phyloP scores from a whole-genome alignment of 2,797 vertebrate genomes.

The Eulemur albifrons region DNA sequence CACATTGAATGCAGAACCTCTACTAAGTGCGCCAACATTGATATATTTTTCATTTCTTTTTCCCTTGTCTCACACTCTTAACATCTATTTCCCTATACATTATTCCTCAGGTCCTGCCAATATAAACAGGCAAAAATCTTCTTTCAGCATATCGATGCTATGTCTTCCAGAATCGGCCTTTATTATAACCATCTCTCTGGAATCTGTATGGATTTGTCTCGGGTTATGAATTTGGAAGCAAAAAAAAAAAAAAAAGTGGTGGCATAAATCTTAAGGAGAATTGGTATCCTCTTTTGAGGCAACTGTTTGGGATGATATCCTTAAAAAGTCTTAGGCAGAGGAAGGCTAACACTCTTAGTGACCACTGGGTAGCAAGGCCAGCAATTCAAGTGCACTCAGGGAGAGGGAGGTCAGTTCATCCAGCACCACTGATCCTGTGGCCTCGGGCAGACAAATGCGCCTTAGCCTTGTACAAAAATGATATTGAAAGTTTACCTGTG shows the following conservation, averaged over 20 bases:
- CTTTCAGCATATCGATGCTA: not conserved
- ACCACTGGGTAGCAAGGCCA: not conserved
- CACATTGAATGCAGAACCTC: not conserved
- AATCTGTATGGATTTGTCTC: constrained; percentile 28
- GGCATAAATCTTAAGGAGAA: not conserved
- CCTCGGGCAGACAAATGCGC: not conserved
- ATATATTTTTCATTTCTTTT: not conserved
- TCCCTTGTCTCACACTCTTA: not conserved
- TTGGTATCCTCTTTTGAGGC: not conserved
- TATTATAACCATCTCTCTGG: not conserved
- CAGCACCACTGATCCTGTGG: not conserved
- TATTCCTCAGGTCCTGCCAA: not conserved
- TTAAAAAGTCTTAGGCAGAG: not conserved
- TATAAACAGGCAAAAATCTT: not conserved
- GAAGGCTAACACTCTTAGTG: not conserved
- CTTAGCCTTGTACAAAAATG: constrained; percentile 18
- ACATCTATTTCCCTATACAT: not conserved
- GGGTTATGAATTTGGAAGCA: not conserved
- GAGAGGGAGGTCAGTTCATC: not conserved
- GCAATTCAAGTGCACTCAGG: not conserved
- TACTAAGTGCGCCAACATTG: not conserved
- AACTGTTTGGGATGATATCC: not conserved
- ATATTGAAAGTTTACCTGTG: not conserved
- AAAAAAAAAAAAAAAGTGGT: not conserved
- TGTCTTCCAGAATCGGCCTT: not conserved